Conservation (phyloP, 2,888 invertebrate species). For the Anticlea derivata region DNA sequence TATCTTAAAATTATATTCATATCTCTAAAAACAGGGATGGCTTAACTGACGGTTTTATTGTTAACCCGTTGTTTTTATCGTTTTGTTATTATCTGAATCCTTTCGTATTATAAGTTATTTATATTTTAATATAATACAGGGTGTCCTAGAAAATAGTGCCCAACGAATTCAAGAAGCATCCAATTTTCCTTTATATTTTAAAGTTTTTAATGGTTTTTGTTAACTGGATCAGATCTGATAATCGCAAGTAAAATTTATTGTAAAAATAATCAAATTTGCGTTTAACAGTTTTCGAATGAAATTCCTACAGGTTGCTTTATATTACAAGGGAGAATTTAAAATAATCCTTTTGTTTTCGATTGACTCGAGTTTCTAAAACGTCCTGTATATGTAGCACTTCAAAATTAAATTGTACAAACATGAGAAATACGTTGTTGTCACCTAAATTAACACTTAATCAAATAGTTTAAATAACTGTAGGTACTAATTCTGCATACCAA, state of each 20-base stretch:
- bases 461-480: conserved; percentile 2
- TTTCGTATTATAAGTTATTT: neutral
- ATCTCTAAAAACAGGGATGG: conserved; percentile 32
- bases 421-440: neutral
- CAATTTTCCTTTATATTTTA: too few species aligned
- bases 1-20: conserved; percentile 30
- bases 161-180: neutral
- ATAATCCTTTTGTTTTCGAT: too few species aligned
- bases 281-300: too few species aligned
- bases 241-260: too few species aligned
- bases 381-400: neutral
- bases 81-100: conserved; percentile 20
- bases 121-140: neutral
- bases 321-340: too few species aligned
- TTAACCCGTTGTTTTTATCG: conserved; percentile 14
- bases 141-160: neutral
- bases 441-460: conserved; percentile 1
- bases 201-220: too few species aligned
- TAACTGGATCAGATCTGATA: too few species aligned
- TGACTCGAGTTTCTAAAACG: neutral
- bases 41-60: conserved; percentile 31
- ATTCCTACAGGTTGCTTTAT: too few species aligned
- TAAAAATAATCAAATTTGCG: too few species aligned
- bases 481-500: neutral
- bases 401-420: neutral